Evolutionary conservation across 2,797 vertebrate genomes (phyloP).

Genomic region (Lates japonicus): DNA sequence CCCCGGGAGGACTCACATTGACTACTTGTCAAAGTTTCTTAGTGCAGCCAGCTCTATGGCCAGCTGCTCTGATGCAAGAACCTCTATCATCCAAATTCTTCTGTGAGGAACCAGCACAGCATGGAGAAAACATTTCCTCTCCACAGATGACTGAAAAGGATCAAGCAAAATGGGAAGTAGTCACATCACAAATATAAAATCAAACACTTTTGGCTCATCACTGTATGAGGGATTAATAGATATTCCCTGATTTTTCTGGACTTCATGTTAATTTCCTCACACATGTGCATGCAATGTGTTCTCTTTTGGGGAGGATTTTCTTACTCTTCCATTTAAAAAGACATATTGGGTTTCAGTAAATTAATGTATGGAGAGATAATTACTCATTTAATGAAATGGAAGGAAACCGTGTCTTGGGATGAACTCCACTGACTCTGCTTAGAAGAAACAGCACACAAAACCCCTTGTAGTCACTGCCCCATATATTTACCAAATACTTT

Average conservation of each 20-base stretch:
- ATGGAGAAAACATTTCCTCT: constrained; percentile 34
- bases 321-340: constrained; percentile 53
- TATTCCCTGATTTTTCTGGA: constrained; percentile 7
- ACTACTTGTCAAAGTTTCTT: constrained; percentile 78
- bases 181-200: constrained; percentile 43
- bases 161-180: constrained; percentile 32
- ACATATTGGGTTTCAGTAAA: constrained; percentile 44
- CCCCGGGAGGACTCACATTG: constrained; percentile 64
- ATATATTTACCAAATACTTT: constrained; percentile 28
- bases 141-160: constrained; percentile 34
- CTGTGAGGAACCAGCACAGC: constrained; percentile 47
- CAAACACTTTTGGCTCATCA: constrained; percentile 13
- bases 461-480: background rate
- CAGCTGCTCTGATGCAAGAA: constrained; percentile 50
- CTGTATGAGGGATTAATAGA: constrained; percentile 16
- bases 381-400: constrained; percentile 63
- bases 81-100: constrained; percentile 54
- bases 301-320: constrained; percentile 27
- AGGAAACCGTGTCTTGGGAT: constrained; percentile 46
- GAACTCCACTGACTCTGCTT: constrained; percentile 17
- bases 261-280: background rate
- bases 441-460: constrained; percentile 12
- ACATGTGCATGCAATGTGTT: constrained; percentile 28
- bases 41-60: constrained; percentile 65
- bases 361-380: constrained; percentile 48